These are phyloP conservation scores for Plestiodon gilberti DNA, from an alignment of 2,113 vertebrate species.

Conservation along the genomic window DNA sequence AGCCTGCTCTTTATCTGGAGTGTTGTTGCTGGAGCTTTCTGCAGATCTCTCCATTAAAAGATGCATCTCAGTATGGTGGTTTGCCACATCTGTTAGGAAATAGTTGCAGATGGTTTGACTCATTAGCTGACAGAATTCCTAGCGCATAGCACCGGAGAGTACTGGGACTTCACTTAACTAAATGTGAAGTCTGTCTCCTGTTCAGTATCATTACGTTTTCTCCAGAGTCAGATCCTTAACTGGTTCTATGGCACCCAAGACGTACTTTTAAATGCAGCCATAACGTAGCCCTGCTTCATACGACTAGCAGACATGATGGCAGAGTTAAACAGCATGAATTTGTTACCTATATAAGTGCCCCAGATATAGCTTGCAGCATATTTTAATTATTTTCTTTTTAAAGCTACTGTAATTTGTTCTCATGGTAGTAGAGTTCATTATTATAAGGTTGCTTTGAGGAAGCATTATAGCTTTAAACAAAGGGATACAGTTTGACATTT, in stretches of 20 bases:
- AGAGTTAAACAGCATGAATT: conserved; percentile 4
- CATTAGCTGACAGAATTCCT: conserved; percentile 68
- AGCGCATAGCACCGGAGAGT: conserved; percentile 59
- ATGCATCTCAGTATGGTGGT: conserved; percentile 42
- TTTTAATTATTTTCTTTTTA: neutral
- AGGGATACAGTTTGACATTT: neutral
- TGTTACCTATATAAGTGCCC: neutral
- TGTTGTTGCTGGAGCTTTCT: conserved; percentile 27
- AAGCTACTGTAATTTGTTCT: neutral
- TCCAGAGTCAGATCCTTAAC: conserved; percentile 45
- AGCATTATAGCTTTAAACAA: neutral
- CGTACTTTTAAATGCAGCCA: neutral
- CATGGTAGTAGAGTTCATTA: neutral
- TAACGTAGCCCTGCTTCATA: neutral
- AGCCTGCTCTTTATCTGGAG: conserved; percentile 9
- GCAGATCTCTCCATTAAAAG: conserved; percentile 45
- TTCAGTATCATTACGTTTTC: conserved; percentile 60
- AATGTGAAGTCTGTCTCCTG: conserved; percentile 70
- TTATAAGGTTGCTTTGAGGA: neutral
- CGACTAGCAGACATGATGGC: conserved; percentile 25
- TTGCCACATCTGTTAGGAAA: conserved; percentile 68
- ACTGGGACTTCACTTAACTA: conserved; percentile 62
- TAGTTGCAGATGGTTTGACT: conserved; percentile 73
- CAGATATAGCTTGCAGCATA: neutral
- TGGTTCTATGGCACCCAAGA: conserved; percentile 8